Conservation (phyloP, 2,888 invertebrate species). For the Agriopis marginaria region DNA sequence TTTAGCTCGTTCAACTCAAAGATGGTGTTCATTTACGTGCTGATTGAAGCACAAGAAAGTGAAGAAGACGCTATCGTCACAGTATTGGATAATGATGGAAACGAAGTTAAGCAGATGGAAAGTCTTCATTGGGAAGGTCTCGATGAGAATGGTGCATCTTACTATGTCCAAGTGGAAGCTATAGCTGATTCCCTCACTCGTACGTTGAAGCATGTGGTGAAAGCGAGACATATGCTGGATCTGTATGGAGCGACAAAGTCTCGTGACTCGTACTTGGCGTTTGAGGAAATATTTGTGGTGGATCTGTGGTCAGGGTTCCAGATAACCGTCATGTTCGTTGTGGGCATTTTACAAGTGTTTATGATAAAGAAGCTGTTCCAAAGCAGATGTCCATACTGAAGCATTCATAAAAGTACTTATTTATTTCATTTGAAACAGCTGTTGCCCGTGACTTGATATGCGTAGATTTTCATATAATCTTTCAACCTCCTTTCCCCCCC, state of each 20-base stretch:
- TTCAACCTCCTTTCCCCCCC: too few relatives aligned
- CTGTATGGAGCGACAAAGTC: slow-evolving; percentile 91
- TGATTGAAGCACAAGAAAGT: slow-evolving; percentile 87
- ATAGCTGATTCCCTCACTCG: slow-evolving; percentile 88
- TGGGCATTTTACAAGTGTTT: slow-evolving; percentile 91
- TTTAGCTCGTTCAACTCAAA: slow-evolving; percentile 93
- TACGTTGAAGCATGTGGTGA: slow-evolving; percentile 87
- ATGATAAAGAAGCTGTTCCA: slow-evolving; percentile 89
- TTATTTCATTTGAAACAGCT: not conserved
- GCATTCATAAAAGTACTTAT: not conserved
- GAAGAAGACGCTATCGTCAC: slow-evolving; percentile 60
- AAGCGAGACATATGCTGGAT: slow-evolving; percentile 89
- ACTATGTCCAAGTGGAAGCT: slow-evolving; percentile 77
- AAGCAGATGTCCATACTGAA: slow-evolving; percentile 18
- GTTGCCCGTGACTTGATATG: too few relatives aligned
- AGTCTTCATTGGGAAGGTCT: slow-evolving; percentile 70
- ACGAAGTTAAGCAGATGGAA: slow-evolving; percentile 66
- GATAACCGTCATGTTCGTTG: slow-evolving; percentile 89
- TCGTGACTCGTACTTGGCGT: slow-evolving; percentile 92
- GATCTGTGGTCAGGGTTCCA: slow-evolving; percentile 92
- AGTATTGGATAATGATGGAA: slow-evolving; percentile 50
- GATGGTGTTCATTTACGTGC: slow-evolving; percentile 92
- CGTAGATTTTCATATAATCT: too few relatives aligned
- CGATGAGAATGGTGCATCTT: slow-evolving; percentile 60
- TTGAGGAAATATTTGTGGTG: slow-evolving; percentile 92